A percentile compares a stretch with the other conserved stretches of the same genome.
Conservation (phyloP, 30 jellyfish, hydroid and myxozoan genomes). For the Turritopsis dohrnii region DNA sequence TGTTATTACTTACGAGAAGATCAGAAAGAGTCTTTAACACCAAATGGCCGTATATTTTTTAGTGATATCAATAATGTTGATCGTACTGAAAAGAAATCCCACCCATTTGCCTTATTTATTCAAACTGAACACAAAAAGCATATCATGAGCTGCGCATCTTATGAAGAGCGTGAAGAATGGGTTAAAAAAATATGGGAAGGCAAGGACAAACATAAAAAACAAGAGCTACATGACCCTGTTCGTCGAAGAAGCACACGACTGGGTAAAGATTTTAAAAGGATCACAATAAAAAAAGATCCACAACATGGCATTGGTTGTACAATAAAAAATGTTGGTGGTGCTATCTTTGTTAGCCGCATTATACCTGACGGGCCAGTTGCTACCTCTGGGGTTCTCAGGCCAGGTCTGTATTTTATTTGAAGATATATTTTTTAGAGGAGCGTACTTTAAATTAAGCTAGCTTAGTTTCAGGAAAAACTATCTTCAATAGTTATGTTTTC, state of each 20-base stretch:
- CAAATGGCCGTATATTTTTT: constrained; percentile 72
- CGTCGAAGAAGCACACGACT: constrained; percentile 72
- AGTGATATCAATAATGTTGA: constrained; percentile 49
- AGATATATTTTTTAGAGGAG: too few relatives aligned
- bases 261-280: constrained; percentile 67
- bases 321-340: constrained; percentile 86
- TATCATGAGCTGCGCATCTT: constrained; percentile 71
- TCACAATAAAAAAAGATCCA: constrained; percentile 78
- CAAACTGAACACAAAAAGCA: constrained; percentile 59
- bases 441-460: too few relatives aligned
- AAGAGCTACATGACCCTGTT: constrained; percentile 72
- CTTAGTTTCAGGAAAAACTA: too few relatives aligned
- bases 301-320: constrained; percentile 92
- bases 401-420: constrained; percentile 62
- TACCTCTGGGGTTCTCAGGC: constrained; percentile 81
- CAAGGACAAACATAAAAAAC: constrained; percentile 45
- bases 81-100: constrained; percentile 48
- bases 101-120: constrained; percentile 56
- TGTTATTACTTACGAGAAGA: constrained; percentile 67
- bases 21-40: constrained; percentile 63
- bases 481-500: too few relatives aligned
- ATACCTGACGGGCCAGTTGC: constrained; percentile 96
- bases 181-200: constrained; percentile 47
- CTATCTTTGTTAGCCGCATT: constrained; percentile 80
- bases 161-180: constrained; percentile 61